These are phyloP conservation scores for Drosophila anceps DNA, from an alignment of 2,888 invertebrate species.

Conservation along the genomic window DNA sequence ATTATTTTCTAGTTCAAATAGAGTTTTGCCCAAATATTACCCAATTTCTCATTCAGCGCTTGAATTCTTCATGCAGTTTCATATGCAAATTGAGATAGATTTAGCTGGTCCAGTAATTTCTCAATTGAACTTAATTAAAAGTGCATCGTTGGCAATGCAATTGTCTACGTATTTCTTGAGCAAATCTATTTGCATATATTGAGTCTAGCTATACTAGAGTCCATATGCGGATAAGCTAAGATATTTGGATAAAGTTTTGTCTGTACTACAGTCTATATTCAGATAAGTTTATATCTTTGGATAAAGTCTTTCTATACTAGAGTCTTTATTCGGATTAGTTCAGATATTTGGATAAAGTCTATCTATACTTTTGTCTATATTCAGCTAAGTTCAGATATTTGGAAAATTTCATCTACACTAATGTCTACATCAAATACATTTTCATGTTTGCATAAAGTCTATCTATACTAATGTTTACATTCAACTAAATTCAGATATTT, in stretches of 20 bases:
- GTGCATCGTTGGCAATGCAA: conserved; percentile 8
- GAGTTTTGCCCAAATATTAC: neutral
- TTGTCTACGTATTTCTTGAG: conserved; percentile 2
- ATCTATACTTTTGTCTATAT: neutral
- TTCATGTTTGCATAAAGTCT: too few relatives aligned
- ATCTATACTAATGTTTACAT: neutral
- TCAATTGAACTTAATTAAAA: conserved; percentile 25
- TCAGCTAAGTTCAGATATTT: too few relatives aligned
- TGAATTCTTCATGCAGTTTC: neutral
- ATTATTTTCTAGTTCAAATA: neutral
- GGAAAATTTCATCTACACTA: too few relatives aligned
- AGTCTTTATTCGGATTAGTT: neutral
- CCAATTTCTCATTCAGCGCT: neutral
- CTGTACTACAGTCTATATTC: neutral
- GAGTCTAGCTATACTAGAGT: neutral
- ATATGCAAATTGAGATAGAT: conserved; percentile 8
- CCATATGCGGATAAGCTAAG: neutral
- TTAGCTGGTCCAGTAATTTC: neutral
- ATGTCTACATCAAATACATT: too few relatives aligned
- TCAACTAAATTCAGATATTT: neutral
- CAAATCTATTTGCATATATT: conserved; percentile 3
- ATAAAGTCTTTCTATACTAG: neutral
- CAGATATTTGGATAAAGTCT: neutral
- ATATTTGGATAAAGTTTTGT: neutral
- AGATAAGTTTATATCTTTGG: neutral